Percentiles rank a stretch among this genome's conserved stretches.
Evolutionary conservation across 2,888 invertebrate species (phyloP).

Genomic region (Drosophila dives): DNA sequence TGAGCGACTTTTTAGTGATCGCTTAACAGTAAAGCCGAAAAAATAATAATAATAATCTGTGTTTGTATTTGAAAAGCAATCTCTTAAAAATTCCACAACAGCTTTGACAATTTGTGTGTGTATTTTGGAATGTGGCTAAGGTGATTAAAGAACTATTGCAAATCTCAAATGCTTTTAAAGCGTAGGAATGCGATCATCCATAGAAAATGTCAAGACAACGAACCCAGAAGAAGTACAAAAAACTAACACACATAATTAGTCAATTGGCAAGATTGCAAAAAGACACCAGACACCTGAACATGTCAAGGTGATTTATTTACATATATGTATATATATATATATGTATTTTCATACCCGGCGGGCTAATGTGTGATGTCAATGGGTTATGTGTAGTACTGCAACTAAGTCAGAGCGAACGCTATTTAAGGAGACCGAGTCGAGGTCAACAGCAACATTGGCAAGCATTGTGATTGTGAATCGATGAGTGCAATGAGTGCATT

Average conservation of each 20-base stretch:
- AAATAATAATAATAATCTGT: not conserved
- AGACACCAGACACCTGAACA: conserved; percentile 71
- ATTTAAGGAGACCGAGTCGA: conserved; percentile 75
- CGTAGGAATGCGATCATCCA: conserved; percentile 35
- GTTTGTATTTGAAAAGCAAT: not conserved
- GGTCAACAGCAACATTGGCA: conserved; percentile 52
- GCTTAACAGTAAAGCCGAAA: not conserved
- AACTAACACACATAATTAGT: conserved; percentile 60
- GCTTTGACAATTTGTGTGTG: not conserved
- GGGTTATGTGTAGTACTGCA: conserved; percentile 49
- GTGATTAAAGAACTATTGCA: conserved; percentile 7
- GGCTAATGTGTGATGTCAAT: conserved; percentile 31
- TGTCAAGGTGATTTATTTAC: conserved; percentile 67
- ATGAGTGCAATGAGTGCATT: conserved; percentile 14
- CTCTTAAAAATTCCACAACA: not conserved
- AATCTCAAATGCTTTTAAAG: conserved; percentile 22
- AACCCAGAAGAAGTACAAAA: conserved; percentile 45
- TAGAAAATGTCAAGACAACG: conserved; percentile 63
- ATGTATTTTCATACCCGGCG: conserved; percentile 30
- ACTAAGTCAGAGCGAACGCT: conserved; percentile 60
- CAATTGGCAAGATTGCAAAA: conserved; percentile 31
- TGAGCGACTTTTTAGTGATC: not conserved
- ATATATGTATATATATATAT: conserved; percentile 13
- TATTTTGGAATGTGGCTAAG: conserved; percentile 3
- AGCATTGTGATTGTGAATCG: conserved; percentile 42